Evolutionary conservation across 2,888 invertebrate species (phyloP), one percentile per base, ranked within the genome.

Genomic region (Heliconius aoede): DNA sequence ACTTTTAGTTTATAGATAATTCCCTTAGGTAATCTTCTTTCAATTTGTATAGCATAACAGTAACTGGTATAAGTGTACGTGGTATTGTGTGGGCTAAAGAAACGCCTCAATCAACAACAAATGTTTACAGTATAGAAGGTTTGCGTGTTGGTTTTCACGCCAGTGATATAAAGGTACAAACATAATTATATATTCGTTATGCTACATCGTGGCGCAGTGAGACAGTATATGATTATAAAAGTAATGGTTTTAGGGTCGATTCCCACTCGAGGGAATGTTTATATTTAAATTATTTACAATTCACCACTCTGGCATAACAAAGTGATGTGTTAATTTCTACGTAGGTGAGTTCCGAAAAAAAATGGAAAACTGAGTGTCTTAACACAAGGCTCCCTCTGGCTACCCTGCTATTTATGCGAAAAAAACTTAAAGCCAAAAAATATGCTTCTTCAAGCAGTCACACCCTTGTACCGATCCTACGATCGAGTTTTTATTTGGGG

Each of bases 141-240:
- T 18, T 61, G 28, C 60, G 26, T 18, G n/a, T 32, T 26, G 26
- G 32, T 18, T 60, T 72, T 36, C 60, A 72, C 18, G 26, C 40
- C 5, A 28, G 40, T 72, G 24, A 72, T 72, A 40, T 72, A 60
- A 61, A 72, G 58, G 72, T 72, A 72, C 28, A 28, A 61, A 28
- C 36, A 21, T 36, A 9, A 18, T 36, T 8, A n/a, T 5, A 4
- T 24, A 26, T 24, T 13, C 13, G 13, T 13, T 58, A 24, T 58
- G 9, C 55, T 9, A 3, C n/a, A 9, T 11, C 9, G 1, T 55
- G n/a, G 55, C n/a, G 55, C 9, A 9, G 55, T 51, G 46, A 18
- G 46, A 18, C 21, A 21, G 46, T 18, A 1, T 46, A 15, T 46
- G 21, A 51, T 18, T 51, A 51, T n/a, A 9, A 51, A 51, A 7